These are phyloP conservation scores for Lasioglossum leucozonium DNA, from an alignment of 2,888 invertebrate species.

Conservation along the genomic window DNA sequence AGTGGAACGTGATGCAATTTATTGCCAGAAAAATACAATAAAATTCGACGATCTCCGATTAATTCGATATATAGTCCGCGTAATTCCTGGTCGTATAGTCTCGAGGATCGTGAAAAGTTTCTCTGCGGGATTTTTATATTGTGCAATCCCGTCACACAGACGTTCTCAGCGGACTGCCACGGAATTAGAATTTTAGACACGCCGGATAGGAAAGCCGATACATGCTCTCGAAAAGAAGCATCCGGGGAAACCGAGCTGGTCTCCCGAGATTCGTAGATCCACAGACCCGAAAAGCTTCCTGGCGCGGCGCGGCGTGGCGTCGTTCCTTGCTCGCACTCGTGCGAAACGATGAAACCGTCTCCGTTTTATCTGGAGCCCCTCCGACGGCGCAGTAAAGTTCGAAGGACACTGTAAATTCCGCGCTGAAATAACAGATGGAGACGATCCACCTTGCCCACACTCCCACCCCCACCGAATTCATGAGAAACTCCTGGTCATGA, in stretches of 20 bases:
- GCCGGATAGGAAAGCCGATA: not conserved
- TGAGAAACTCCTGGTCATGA: not conserved
- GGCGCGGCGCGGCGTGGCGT: not conserved
- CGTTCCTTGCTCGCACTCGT: conserved; percentile 8
- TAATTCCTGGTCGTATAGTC: not conserved
- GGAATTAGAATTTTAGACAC: conserved; percentile 46
- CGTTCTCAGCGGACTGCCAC: not conserved
- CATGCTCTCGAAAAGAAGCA: conserved; percentile 2
- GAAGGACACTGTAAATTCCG: conserved; percentile 36
- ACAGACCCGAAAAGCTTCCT: conserved; percentile 13
- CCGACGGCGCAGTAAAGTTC: conserved; percentile 26
- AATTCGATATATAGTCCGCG: not conserved
- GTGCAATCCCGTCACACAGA: not conserved
- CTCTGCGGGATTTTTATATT: not conserved
- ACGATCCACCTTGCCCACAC: not conserved
- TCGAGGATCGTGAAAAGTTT: not conserved
- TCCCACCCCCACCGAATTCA: conserved; percentile 10
- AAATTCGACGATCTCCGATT: not conserved
- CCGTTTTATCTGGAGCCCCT: conserved; percentile 33
- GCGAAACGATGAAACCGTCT: conserved; percentile 1
- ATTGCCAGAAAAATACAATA: not conserved
- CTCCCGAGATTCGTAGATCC: conserved; percentile 34
- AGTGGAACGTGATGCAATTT: not conserved
- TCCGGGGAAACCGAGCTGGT: not conserved
- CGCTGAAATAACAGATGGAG: conserved; percentile 16